Conservation (phyloP, 2,113 vertebrate species). For the Grammatotria lemairii region DNA sequence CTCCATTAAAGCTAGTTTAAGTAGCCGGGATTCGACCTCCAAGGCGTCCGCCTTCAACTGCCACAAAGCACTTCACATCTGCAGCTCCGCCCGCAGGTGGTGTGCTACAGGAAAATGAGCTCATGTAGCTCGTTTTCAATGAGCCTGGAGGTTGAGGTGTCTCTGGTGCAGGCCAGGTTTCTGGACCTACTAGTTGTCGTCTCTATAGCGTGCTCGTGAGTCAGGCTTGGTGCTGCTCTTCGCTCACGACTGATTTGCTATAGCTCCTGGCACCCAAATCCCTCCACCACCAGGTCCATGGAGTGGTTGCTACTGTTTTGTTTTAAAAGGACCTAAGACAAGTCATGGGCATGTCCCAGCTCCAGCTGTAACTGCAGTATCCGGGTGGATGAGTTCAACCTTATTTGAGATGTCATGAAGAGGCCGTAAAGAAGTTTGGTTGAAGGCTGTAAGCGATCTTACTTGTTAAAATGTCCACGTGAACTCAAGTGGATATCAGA, state of each 20-base stretch:
- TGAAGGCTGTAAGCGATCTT: not conserved
- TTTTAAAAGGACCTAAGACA: not conserved
- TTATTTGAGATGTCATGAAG: not conserved
- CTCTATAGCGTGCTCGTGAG: not conserved
- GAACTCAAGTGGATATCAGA: not conserved
- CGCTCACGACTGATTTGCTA: not conserved
- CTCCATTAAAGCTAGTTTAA: not conserved
- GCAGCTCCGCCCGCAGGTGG: not conserved
- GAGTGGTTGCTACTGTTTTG: not conserved
- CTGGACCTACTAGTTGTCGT: not conserved
- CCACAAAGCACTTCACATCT: not conserved
- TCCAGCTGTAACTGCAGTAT: not conserved
- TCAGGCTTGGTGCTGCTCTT: not conserved
- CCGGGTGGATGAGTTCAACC: not conserved
- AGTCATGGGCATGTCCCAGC: not conserved
- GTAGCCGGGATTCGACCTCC: rapidly evolving
- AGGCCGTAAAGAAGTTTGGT: not conserved
- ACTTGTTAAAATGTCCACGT: not conserved
- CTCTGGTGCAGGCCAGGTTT: not conserved
- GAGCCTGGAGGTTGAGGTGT: not conserved
- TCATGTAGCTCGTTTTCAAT: not conserved
- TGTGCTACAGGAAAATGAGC: not conserved
- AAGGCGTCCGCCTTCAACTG: rapidly evolving
- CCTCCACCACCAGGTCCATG: rapidly evolving
- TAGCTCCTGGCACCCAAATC: not conserved